A percentile compares a stretch with the other conserved stretches of the same genome.
Conservation (phyloP, 2,797 vertebrate species). For the Tragopan temminckii region DNA sequence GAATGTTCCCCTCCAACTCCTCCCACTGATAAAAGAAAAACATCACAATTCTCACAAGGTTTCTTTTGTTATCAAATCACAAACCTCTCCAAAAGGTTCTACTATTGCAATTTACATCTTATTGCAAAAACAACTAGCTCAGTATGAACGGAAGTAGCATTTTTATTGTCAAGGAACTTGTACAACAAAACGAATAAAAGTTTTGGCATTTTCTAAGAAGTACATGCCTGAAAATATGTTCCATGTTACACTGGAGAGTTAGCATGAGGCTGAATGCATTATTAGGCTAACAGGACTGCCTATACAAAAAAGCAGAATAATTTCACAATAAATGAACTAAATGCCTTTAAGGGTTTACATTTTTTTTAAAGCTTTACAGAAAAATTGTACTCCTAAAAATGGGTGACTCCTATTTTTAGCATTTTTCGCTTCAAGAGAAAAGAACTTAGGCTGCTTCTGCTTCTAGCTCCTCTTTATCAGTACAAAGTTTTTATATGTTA, state of each 20-base stretch:
- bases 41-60: neutral
- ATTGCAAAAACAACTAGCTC: neutral
- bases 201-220: neutral
- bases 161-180: neutral
- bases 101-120: neutral
- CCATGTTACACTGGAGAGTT: neutral
- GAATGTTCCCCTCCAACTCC: neutral
- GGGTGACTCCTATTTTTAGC: neutral
- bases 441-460: neutral
- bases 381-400: neutral
- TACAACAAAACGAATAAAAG: neutral
- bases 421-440: neutral
- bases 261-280: rapidly evolving
- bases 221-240: neutral
- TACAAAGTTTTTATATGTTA: neutral
- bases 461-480: neutral
- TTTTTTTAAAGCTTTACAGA: neutral
- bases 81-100: neutral
- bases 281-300: neutral
- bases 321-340: neutral
- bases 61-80: neutral
- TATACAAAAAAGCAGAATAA: neutral
- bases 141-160: neutral
- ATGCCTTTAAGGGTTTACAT: neutral
- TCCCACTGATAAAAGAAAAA: neutral